These are phyloP conservation scores for Solea solea DNA, from an alignment of 2,113 vertebrate species.

Conservation along the genomic window DNA sequence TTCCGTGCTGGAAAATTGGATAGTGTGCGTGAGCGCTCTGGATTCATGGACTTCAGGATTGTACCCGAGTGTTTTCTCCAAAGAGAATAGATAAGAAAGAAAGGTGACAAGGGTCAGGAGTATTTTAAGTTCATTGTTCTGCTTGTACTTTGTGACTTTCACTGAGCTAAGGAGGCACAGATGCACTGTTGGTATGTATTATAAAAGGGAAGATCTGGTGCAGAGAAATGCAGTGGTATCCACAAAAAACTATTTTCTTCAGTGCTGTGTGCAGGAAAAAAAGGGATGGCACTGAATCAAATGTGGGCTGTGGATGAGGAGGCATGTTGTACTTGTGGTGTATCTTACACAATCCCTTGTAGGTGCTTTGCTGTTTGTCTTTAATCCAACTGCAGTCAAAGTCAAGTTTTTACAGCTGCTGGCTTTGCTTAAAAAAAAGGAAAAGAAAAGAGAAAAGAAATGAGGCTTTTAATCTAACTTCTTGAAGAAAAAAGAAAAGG, in stretches of 20 bases:
- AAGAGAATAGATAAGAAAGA: conserved; percentile 36
- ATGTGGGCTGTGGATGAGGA: conserved; percentile 39
- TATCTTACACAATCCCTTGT: conserved; percentile 51
- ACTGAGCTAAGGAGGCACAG: conserved; percentile 32
- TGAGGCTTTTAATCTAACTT: conserved; percentile 47
- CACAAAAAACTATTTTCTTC: conserved; percentile 32
- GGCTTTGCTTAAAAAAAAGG: conserved; percentile 33
- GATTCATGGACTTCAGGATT: conserved; percentile 26
- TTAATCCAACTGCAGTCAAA: conserved; percentile 41
- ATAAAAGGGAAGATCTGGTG: conserved; percentile 26
- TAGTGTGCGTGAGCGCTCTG: conserved; percentile 27
- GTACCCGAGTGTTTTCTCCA: conserved; percentile 35
- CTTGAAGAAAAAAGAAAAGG: neutral
- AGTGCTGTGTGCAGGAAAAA: conserved; percentile 5
- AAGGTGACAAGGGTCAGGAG: conserved; percentile 13
- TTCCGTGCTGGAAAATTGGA: conserved; percentile 36
- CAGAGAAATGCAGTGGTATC: conserved; percentile 14
- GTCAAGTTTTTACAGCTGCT: conserved; percentile 32
- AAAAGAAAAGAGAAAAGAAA: neutral
- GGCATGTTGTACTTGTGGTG: conserved; percentile 32
- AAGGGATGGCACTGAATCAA: conserved; percentile 41
- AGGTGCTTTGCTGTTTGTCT: conserved; percentile 56
- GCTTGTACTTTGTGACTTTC: conserved; percentile 17
- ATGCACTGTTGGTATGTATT: conserved; percentile 31
- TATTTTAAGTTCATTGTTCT: conserved; percentile 40